These are phyloP conservation scores for Hyla sarda DNA, from an alignment of 2,113 vertebrate genomes.

Conservation along the genomic window DNA sequence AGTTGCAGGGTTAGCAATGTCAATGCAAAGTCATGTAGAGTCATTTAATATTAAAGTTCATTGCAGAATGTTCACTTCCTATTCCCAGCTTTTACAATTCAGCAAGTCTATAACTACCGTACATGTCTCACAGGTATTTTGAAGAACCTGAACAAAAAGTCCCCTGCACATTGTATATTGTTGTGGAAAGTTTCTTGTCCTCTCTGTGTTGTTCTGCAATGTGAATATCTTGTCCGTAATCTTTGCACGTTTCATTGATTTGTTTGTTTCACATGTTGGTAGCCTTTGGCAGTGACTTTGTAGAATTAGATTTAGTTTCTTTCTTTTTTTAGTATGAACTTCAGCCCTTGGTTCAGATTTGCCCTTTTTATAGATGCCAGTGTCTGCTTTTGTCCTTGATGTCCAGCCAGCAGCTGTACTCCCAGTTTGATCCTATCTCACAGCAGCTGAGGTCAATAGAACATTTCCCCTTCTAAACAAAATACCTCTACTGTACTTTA, in stretches of 20 bases:
- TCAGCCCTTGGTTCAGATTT: background rate
- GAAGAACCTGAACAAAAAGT: no score
- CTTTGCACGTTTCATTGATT: background rate
- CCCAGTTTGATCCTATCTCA: background rate
- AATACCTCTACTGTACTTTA: no score
- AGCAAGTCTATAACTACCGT: background rate
- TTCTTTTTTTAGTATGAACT: background rate
- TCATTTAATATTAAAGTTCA: background rate
- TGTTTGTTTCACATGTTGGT: background rate
- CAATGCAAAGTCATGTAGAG: background rate
- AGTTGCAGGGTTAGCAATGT: background rate
- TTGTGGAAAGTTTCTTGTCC: no score
- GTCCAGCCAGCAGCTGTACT: background rate
- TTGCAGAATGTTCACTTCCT: background rate
- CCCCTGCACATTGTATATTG: no score
- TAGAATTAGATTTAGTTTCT: background rate
- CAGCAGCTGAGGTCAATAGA: background rate
- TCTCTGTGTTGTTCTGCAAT: no score
- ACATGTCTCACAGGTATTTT: no score
- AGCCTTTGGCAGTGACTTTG: background rate
- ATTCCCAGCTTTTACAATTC: background rate
- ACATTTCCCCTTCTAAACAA: background rate
- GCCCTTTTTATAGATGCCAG: background rate
- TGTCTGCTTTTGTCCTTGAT: background rate
- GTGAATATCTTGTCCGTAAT: background rate